Conservation (phyloP, 2,888 invertebrate species). For the Drosophila maculinotata region DNA sequence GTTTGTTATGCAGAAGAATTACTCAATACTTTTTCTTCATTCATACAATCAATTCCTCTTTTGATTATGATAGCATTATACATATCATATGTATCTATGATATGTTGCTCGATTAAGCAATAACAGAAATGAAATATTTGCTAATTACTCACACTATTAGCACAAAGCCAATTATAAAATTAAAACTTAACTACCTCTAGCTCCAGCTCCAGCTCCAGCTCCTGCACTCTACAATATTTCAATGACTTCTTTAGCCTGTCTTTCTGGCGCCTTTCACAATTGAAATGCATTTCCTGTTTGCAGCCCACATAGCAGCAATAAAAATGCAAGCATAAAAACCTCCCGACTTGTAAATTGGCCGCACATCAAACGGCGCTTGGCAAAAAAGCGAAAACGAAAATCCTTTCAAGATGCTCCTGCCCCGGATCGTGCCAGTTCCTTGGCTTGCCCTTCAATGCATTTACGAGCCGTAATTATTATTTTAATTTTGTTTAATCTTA, state of each 20-base stretch:
- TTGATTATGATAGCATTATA: too few relatives aligned
- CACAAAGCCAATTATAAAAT: slow-evolving; percentile 12
- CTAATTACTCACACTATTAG: background rate
- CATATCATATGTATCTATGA: too few relatives aligned
- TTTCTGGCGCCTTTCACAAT: slow-evolving; percentile 42
- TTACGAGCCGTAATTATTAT: slow-evolving; percentile 52
- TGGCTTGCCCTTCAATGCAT: slow-evolving; percentile 44
- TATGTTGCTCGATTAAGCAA: background rate
- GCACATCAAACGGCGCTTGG: slow-evolving; percentile 64
- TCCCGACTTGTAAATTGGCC: slow-evolving; percentile 64
- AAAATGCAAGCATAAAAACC: slow-evolving; percentile 46
- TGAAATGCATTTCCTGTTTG: slow-evolving; percentile 55
- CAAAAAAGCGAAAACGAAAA: slow-evolving; percentile 35
- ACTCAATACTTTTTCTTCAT: too few relatives aligned
- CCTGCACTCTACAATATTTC: background rate
- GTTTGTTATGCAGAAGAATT: too few relatives aligned
- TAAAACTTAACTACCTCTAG: background rate
- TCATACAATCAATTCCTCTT: too few relatives aligned
- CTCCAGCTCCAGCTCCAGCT: background rate
- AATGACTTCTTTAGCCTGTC: slow-evolving; percentile 11
- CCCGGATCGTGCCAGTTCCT: slow-evolving; percentile 25
- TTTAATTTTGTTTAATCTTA: slow-evolving; percentile 68
- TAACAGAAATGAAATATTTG: background rate
- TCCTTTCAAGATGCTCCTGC: slow-evolving; percentile 71
- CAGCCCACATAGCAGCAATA: slow-evolving; percentile 35